Base-by-base conservation (phyloP, 2,888 invertebrate species). In the Globia sparganii region DNA sequence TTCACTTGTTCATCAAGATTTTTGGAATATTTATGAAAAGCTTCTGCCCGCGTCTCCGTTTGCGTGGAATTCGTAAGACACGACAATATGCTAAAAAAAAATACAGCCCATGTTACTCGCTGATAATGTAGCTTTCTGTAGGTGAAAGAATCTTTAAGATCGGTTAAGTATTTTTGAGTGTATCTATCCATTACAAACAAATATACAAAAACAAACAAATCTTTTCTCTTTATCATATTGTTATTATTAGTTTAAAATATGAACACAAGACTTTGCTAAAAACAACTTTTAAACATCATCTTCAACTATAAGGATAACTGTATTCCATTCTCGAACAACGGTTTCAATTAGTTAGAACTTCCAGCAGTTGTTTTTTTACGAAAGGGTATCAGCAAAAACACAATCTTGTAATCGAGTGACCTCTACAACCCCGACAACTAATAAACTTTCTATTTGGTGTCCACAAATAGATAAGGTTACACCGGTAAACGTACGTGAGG, bases 391-490 rank as follows among this genome's bases (percentile, higher is more conserved):
- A 31, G 31, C 18, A 59, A 59, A 43, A 76, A 81, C 31, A 61
- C 46, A 40, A 56, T 37, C 25, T 76, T 8, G 59, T 81, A 77
- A 81, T 67, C 56, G 66, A 61, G 46, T 66, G 31, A 2, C 59
- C 43, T 58, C 15, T 25, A 59, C 40, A n/a, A 0, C 28, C 18
- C 18, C 28, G 21, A 75, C 80, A 70, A 62, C 64, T 28, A 70
- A 83, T 83, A 82, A 72, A 83, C 68, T 64, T 80, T 83, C n/a
- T 69, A 75, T 72, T 79, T 79, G 64, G 75, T 65, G 40, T 61
- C 67, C 53, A n/a, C 53, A 58, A 71, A 78, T 73, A 73, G 70
- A 83, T 66, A 69, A 78, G 64, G 56, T 67, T 49, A 53, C 61
- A 37, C 6, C 15, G 58, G 64, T 46, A 69, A 61, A 66, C 9